These are phyloP conservation scores for Nomada goodeniana DNA, from an alignment of 2,888 invertebrate genomes.

Conservation along the genomic window DNA sequence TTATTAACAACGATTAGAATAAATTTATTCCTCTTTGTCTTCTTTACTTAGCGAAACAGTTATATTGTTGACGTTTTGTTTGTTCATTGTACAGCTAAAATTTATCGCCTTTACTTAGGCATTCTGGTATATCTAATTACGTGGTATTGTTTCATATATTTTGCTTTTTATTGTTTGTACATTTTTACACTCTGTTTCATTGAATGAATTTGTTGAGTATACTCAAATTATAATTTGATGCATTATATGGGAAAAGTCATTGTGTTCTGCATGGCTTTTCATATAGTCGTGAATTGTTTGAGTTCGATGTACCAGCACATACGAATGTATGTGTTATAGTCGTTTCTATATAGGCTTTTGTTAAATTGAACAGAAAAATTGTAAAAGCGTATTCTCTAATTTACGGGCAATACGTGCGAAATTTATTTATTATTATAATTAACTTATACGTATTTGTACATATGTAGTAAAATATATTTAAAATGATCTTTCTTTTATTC, in stretches of 20 bases:
- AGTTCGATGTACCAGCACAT: constrained; percentile 12
- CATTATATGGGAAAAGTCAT: no score
- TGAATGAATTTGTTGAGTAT: background rate
- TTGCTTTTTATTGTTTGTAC: background rate
- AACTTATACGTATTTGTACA: no score
- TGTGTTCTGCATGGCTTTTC: no score
- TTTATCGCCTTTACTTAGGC: background rate
- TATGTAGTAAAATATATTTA: no score
- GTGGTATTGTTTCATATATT: background rate
- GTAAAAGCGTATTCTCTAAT: background rate
- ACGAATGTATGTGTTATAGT: background rate
- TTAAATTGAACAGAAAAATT: constrained; percentile 1
- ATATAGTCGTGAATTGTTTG: background rate
- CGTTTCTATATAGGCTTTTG: background rate
- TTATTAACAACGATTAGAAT: no score
- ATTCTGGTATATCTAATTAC: background rate
- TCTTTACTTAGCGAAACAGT: background rate
- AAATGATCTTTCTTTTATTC: no score
- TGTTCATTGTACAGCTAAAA: background rate
- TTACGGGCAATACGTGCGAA: no score
- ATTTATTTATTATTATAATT: background rate
- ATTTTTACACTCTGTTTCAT: background rate
- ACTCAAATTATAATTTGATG: no score
- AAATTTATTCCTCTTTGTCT: background rate
- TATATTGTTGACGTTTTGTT: background rate